phyloP scores from a whole-genome alignment of 2,888 invertebrate genomes.

The Nemurella pictetii region DNA sequence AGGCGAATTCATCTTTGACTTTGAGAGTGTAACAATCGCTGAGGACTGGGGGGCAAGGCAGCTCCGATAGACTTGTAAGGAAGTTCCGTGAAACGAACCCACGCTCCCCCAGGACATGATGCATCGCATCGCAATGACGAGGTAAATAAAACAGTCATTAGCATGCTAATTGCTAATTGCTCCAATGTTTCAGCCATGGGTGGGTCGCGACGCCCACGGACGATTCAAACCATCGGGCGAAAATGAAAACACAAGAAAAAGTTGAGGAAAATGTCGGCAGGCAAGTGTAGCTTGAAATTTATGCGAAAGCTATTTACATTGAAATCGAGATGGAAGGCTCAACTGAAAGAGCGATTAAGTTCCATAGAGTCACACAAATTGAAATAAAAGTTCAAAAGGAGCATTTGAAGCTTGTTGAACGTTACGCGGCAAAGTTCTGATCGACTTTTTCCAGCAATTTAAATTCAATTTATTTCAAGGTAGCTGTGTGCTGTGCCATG shows the following conservation, averaged over 20 bases:
- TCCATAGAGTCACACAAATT: neutral
- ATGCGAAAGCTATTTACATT: neutral
- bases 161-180: neutral
- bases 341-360: neutral
- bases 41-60: neutral
- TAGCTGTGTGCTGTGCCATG: neutral
- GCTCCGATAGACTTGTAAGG: neutral
- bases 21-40: neutral
- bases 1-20: neutral
- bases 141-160: neutral
- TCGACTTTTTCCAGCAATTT: conserved; percentile 21
- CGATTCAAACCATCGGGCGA: neutral
- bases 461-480: conserved; percentile 23
- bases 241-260: neutral
- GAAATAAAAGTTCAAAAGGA: neutral
- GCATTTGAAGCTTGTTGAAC: neutral
- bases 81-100: neutral
- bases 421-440: neutral
- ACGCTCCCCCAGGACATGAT: neutral
- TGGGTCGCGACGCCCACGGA: neutral
- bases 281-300: neutral
- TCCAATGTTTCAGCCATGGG: neutral
- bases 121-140: neutral
- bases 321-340: neutral
- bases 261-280: neutral